Evolutionary conservation across 2,113 vertebrate genomes (phyloP), one percentile per base, ranked within the genome.

Genomic region (Spermophilus dauricus): DNA sequence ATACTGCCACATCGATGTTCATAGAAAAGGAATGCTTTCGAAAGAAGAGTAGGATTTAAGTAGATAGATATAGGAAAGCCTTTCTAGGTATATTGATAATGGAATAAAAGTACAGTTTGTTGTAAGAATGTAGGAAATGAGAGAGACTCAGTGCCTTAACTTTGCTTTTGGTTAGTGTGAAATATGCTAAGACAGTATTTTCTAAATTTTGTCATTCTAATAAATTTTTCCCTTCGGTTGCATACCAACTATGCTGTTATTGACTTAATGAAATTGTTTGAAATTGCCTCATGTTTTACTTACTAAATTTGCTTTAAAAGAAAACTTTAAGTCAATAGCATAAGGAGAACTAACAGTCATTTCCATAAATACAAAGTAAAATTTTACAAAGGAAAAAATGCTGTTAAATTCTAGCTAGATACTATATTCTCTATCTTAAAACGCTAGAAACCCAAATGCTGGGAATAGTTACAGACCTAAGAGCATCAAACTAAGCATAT

Each of bases 291-390:
- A 32, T 82, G 12, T 81, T 91, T 56, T 95, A 77, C 20, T 91
- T 53, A 58, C 34, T 89, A 22, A 30, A 69, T 86, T 89, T 63
- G 2, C 58, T 90, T 89, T 76, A 56, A 30, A 90, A 37, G 10
- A 70, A 88, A 83, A 91, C 30, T 26, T 89, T 83, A 89, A 93
- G 45, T 75, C 48, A 76, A 10, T 67, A 69, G 93, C 87, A 93
- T 32, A 56, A 81, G 30, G 22, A 94, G 94, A 95, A 48, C n/a
- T 89, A 39, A 16, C 80, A 75, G 30, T 14, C 72, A 82, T 86
- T 89, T 7, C 51, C 39, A 76, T 63, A 67, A 97, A 87, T 58
- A 89, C 26, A 92, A 89, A 95, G 82, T 77, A 92, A 75, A 30
- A 45, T 73, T 51, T 90, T 10, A 83, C 10, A 85, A 32, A 80